Conservation (phyloP, 92 coral and sea anemone genomes). For the Parazoanthus darwini region DNA sequence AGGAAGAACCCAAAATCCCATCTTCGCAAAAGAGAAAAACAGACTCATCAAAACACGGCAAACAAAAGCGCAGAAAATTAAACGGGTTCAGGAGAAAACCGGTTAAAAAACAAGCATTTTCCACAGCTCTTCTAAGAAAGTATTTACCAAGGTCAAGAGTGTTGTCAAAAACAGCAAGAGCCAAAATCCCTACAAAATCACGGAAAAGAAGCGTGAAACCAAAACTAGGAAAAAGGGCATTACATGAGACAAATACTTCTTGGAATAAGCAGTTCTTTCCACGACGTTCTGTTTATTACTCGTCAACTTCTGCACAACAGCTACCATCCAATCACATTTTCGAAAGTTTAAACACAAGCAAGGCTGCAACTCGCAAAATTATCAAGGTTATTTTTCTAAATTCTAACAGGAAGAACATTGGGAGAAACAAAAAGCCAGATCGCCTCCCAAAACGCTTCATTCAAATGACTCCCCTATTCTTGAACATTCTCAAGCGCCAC, state of each 20-base stretch:
- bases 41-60: background rate
- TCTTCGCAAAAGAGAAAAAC: slow-evolving; percentile 26
- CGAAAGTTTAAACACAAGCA: slow-evolving; percentile 50
- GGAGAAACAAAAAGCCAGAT: background rate
- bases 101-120: background rate
- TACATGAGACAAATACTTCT: background rate
- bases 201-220: background rate
- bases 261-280: slow-evolving; percentile 37
- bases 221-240: background rate
- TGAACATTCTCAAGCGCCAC: slow-evolving; percentile 57
- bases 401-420: background rate
- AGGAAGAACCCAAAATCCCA: background rate
- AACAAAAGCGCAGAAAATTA: background rate
- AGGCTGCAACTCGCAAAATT: slow-evolving; percentile 56
- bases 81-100: background rate
- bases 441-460: slow-evolving; percentile 63
- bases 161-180: background rate
- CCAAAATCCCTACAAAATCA: background rate
- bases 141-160: background rate
- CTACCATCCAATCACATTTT: slow-evolving; percentile 60
- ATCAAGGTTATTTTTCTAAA: slow-evolving; percentile 53
- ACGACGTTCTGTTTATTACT: slow-evolving; percentile 9
- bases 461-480: slow-evolving; percentile 38
- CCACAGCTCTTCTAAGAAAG: no score
- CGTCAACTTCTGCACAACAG: slow-evolving; percentile 25